phyloP scores from a whole-genome alignment of 2,888 invertebrate genomes.

The Andrena bucephala region DNA sequence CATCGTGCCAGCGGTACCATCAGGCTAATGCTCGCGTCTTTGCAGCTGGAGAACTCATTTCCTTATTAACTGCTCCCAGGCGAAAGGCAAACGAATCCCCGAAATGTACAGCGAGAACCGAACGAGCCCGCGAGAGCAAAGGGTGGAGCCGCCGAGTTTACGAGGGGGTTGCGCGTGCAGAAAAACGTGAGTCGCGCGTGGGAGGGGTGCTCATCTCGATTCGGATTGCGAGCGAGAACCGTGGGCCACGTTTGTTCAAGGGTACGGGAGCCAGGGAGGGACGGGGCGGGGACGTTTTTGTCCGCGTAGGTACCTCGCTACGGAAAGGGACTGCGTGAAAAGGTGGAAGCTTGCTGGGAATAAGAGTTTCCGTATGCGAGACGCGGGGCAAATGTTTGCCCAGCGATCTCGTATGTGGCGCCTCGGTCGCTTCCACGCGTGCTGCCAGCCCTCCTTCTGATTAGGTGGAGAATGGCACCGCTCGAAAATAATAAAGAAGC shows the following conservation, averaged over 20 bases:
- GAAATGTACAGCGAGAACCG: background rate
- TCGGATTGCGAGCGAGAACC: constrained; percentile 32
- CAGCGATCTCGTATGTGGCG: constrained; percentile 17
- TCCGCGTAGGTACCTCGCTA: constrained; percentile 2
- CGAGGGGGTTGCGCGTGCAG: background rate
- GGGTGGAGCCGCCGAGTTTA: background rate
- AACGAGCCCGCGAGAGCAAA: background rate
- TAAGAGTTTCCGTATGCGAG: constrained; percentile 27
- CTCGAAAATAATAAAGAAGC: constrained; percentile 22
- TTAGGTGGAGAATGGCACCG: constrained; percentile 26
- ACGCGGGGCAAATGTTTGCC: constrained; percentile 40
- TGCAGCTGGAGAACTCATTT: constrained; percentile 5
- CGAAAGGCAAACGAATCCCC: background rate
- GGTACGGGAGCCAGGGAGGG: constrained; percentile 37
- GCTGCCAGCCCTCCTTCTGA: constrained; percentile 15
- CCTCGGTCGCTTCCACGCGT: constrained; percentile 10
- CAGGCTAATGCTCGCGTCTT: background rate
- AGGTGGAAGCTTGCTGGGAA: background rate
- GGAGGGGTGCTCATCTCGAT: constrained; percentile 4
- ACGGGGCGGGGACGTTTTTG: constrained; percentile 35
- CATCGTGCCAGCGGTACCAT: background rate
- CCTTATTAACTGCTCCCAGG: constrained; percentile 1
- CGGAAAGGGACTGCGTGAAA: constrained; percentile 14
- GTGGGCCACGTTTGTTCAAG: constrained; percentile 28
- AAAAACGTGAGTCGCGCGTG: constrained; percentile 24